A percentile compares a stretch with the other conserved stretches of the same genome.
Conservation (phyloP, 2,797 vertebrate genomes). For the Staurois parvus region DNA sequence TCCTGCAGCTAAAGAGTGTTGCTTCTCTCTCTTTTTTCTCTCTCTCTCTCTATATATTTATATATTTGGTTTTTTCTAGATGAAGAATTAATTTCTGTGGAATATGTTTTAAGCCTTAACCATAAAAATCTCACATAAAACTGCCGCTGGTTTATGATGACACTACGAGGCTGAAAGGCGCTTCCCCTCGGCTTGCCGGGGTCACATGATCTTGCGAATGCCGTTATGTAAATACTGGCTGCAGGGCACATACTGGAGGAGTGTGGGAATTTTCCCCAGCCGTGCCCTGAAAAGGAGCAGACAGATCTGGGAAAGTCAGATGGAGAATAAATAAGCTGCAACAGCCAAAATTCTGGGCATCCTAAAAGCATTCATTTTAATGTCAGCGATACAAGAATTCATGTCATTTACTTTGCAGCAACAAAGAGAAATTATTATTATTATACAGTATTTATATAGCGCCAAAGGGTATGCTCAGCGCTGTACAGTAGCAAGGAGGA, state of each 20-base stretch:
- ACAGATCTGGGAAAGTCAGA: constrained; percentile 48
- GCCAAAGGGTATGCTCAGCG: too few species aligned
- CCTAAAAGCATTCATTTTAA: constrained; percentile 13
- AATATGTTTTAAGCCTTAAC: background rate
- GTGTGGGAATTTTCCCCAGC: constrained; percentile 19
- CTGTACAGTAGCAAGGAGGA: too few species aligned
- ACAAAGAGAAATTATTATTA: background rate
- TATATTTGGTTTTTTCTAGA: too few species aligned
- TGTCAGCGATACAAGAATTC: background rate
- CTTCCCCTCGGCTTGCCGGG: background rate
- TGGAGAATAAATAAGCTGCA: constrained; percentile 18
- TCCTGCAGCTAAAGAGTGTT: background rate
- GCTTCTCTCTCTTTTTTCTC: too few species aligned
- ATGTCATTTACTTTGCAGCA: background rate
- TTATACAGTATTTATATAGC: too few species aligned
- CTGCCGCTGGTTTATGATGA: background rate
- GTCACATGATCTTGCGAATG: constrained; percentile 12
- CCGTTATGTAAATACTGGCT: background rate
- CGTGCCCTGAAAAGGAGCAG: constrained; percentile 16
- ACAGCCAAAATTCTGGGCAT: constrained; percentile 34
- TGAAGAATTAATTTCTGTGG: background rate
- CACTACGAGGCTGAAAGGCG: background rate
- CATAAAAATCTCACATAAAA: constrained; percentile 28
- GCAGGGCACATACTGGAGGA: background rate
- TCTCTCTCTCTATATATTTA: background rate